Evolutionary conservation across 2,888 invertebrate species (phyloP), one percentile per base, ranked within the genome.

Genomic region (Spilarctia lutea): DNA sequence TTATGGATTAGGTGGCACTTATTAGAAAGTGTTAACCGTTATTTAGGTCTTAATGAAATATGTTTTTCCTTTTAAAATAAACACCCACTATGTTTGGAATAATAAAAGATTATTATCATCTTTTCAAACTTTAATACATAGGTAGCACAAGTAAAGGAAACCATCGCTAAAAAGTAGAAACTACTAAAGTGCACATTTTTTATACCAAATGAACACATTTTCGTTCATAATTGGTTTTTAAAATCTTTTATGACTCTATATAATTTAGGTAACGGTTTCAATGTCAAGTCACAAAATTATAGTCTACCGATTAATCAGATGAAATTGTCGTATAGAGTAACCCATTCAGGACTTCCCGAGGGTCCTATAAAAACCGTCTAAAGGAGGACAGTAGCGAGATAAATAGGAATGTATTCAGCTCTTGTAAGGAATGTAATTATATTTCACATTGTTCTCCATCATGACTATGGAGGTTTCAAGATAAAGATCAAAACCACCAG

Each of bases 381-480:
- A 68, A 52, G 65, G 72, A 68, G 72, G 75, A 75, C 75, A 72
- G 60, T 65, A 16, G 65, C 13, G 65, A 75, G 75, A 75, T 72
- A 72, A 24, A 75, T 72, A 65, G 65, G 68, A 52, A 35, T 48
- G 3, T 72, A 63, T 60, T 67, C 63, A 20, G 67, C 42, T 70
- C 39, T 48, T 3, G 63, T 65, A 71, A 65, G 52, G 63, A 75
- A 30, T 42, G 30, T 68, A 68, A 71, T 75, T 75, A 75, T 75
- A 24, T 63, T 24, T 11, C 63, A n/a, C 52, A 56, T 69, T 63
- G 63, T 63, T 30, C 63, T 33, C 16, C 39, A 39, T n/a, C 24
- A 39, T 30, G 13, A 13, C 11, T 33, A 20, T 35, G 52, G 45
- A 27, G 27, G 10, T 45, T 45, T 30, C n/a, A 3, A 45, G 30